A percentile compares a stretch with the other conserved stretches of the same genome.
Conservation (phyloP, 2,113 vertebrate species). For the Manacus vitellinus region DNA sequence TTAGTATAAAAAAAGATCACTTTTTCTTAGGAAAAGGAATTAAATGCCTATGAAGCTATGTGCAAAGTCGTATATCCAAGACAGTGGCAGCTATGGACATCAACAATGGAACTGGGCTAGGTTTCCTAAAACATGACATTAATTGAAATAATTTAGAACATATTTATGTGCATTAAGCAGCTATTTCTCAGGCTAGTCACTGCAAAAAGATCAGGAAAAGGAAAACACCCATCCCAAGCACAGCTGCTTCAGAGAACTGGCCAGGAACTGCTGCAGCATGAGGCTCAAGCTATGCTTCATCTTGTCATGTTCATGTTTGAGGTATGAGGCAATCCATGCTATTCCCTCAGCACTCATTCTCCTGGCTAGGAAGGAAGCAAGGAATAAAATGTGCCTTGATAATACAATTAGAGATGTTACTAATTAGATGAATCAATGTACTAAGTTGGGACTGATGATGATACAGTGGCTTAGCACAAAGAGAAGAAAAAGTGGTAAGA, state of each 20-base stretch:
- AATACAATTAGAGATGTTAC: not conserved
- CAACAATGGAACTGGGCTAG: not conserved
- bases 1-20: not conserved
- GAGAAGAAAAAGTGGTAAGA: not conserved
- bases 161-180: not conserved
- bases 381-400: not conserved
- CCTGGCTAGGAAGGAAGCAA: not conserved
- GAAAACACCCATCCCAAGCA: not conserved
- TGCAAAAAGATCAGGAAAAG: not conserved
- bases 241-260: not conserved
- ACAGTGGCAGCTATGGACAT: not conserved
- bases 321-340: not conserved
- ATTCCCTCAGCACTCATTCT: not conserved
- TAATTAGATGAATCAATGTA: not conserved
- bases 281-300: not conserved
- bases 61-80: not conserved
- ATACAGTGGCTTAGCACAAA: not conserved
- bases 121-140: not conserved
- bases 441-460: not conserved
- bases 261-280: not conserved
- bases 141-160: not conserved
- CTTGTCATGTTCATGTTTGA: not conserved
- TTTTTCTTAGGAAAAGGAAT: not conserved
- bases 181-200: not conserved
- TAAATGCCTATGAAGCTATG: not conserved